Evolutionary conservation across 2,888 invertebrate genomes (phyloP), one percentile per base, ranked within the genome.

Genomic region (Podabrus alpinus): DNA sequence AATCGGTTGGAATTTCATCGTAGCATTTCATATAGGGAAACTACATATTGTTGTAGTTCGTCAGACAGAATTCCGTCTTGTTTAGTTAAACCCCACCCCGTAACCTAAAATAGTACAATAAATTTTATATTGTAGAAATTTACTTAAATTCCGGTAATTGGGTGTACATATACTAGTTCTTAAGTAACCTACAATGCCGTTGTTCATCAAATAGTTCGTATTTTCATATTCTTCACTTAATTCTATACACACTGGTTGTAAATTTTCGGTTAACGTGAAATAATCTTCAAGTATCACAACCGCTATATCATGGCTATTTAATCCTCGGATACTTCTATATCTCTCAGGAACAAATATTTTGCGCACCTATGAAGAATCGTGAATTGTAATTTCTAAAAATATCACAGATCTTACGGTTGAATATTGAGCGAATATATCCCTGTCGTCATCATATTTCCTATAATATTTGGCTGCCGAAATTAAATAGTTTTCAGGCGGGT

Each of bases 201-300:
- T 45, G 66, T 74, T 69, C 5, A 29, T 67, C 15, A 59, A 15
- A 11, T 77, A 59, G 71, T 79, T 64, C 21, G 76, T n/a, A 7
- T 78, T 71, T 45, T 72, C 77, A 19, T 59, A 79, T 4, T 15
- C n/a, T 13, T 74, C 72, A 68, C 77, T 70, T 81, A 82, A 83
- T 15, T 84, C 82, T 5, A 84, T 78, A 77, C 88, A 88, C 10
- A 87, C 84, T n/a, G 87, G 86, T 72, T 84, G 85, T 5, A 87
- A 84, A 9, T 84, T 80, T 62, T 78, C 77, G 2, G 84, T 82
- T 59, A 85, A 82, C n/a, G 71, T 76, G 29, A 88, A 82, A n/a
- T 74, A 67, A 15, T 78, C 78, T 62, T 80, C 77, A 16, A 86
- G 74, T n/a, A 84, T 78, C 9, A 87, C 45, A 9, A 87, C 71